Evolutionary conservation across 2,113 vertebrate species (phyloP).

Genomic region (Crypturellus undulatus): DNA sequence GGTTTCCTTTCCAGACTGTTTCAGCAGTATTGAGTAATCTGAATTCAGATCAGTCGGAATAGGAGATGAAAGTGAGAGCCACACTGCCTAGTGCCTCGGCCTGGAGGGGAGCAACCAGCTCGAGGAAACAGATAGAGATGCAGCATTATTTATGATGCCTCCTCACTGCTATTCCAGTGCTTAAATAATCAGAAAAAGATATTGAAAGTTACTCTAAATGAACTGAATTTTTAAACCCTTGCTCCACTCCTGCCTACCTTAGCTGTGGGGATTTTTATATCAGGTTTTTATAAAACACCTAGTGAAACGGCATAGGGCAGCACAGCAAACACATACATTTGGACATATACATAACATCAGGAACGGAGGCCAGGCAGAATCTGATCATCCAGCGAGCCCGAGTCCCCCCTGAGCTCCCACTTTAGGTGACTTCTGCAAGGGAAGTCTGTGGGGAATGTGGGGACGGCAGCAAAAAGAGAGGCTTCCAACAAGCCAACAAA

Average conservation of each 20-base stretch:
- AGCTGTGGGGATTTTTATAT: not conserved
- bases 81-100: not conserved
- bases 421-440: not conserved
- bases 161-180: conserved; percentile 23
- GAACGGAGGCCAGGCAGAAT: not conserved
- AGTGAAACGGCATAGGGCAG: not conserved
- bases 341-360: not conserved
- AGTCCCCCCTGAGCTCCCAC: not conserved
- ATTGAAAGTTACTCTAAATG: conserved; percentile 46
- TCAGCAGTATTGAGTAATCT: not conserved
- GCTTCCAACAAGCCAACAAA: not conserved
- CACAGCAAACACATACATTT: not conserved
- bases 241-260: not conserved
- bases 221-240: conserved; percentile 30
- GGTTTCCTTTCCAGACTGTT: conserved; percentile 16
- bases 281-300: not conserved
- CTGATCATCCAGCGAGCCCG: too few relatives aligned
- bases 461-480: not conserved
- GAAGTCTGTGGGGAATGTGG: not conserved
- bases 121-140: not conserved
- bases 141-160: conserved; percentile 21
- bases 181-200: conserved; percentile 64
- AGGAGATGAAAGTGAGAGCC: conserved; percentile 51
- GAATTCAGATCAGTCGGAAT: conserved; percentile 56
- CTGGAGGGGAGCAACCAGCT: not conserved